These are phyloP conservation scores for Aricia agestis DNA, from an alignment of 1,140 invertebrate genomes.

Conservation along the genomic window DNA sequence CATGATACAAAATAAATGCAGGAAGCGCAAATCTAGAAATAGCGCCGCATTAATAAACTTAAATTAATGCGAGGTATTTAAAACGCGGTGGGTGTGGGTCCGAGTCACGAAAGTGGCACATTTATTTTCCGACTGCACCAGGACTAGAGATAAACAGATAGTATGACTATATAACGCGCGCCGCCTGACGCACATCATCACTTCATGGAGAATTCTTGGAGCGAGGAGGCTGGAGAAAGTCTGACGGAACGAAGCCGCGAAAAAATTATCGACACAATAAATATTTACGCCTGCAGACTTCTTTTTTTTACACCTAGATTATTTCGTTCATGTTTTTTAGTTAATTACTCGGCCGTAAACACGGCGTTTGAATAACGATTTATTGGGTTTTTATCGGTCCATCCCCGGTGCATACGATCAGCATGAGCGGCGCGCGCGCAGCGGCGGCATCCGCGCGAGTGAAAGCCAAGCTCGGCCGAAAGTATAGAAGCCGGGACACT, in stretches of 20 bases:
- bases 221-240: not conserved
- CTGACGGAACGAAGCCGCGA: not conserved
- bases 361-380: not conserved
- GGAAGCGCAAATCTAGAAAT: not conserved
- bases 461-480: slow-evolving; percentile 72
- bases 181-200: not conserved
- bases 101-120: not conserved
- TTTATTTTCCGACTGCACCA: slow-evolving; percentile 3
- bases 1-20: slow-evolving; percentile 1
- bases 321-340: not conserved
- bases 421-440: slow-evolving; percentile 7
- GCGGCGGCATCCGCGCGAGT: slow-evolving; percentile 46
- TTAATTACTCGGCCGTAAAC: not conserved
- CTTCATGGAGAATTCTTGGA: slow-evolving; percentile 14
- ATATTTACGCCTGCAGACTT: not conserved
- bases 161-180: slow-evolving; percentile 2
- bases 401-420: not conserved
- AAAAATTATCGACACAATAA: not conserved
- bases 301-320: not conserved
- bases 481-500: slow-evolving; percentile 51
- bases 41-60: not conserved
- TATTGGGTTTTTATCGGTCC: not conserved
- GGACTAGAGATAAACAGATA: slow-evolving; percentile 8
- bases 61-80: not conserved
- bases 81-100: not conserved